Evolutionary conservation across 2,888 invertebrate genomes (phyloP).

Genomic region (Latrodectus hesperus): DNA sequence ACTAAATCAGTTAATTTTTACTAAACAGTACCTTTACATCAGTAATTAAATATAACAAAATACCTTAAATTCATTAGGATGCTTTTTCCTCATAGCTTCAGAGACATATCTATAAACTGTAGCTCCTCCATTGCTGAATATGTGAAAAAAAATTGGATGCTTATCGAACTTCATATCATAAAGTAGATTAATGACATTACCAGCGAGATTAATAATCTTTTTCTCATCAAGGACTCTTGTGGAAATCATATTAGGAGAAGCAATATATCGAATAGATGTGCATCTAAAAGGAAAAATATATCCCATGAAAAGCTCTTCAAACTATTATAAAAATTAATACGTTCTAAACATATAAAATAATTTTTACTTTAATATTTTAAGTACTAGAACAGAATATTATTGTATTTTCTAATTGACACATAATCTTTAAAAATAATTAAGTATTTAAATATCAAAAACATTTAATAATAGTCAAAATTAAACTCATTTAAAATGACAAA

Average conservation of each 20-base stretch:
- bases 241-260: conserved; percentile 78
- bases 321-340: too few relatives aligned
- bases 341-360: too few relatives aligned
- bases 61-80: conserved; percentile 56
- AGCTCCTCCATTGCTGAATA: conserved; percentile 86
- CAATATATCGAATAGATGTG: conserved; percentile 83
- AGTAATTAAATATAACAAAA: not conserved
- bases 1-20: too few relatives aligned
- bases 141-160: conserved; percentile 84
- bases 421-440: too few relatives aligned
- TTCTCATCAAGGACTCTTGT: conserved; percentile 74
- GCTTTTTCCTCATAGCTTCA: conserved; percentile 76
- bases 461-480: too few relatives aligned
- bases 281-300: conserved; percentile 77
- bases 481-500: too few relatives aligned
- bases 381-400: too few relatives aligned
- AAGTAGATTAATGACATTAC: conserved; percentile 81
- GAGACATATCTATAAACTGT: conserved; percentile 83
- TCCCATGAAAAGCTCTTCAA: not conserved
- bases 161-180: conserved; percentile 81
- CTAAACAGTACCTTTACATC: too few relatives aligned
- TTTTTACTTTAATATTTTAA: too few relatives aligned
- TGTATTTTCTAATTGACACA: too few relatives aligned
- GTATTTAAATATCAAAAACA: too few relatives aligned
- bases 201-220: conserved; percentile 80